Evolutionary conservation across 1,140 invertebrate species (phyloP), one percentile per base, ranked within the genome.

Genomic region (Temnothorax nylanderi): DNA sequence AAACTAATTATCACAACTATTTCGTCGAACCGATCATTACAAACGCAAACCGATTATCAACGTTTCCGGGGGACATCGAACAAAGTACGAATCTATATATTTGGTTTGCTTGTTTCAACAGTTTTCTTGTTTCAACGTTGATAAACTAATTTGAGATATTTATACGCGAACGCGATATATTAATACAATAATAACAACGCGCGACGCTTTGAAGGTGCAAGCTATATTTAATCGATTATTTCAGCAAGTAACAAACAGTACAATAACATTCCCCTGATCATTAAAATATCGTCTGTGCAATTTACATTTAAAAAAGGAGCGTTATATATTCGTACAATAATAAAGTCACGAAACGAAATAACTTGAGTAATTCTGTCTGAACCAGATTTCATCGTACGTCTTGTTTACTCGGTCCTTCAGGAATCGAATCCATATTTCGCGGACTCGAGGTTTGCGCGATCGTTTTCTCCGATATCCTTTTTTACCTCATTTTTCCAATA

Each of bases 1-100:
- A 84, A 74, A 84, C 51, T 88, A 88, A 80, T 86, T 72, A 76
- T 8, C 47, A 18, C 41, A 58, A 41, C 49, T 77, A 77, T 89
- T 26, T 44, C 72, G 37, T 85, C 47, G 5, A 56, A 67, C 58
- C n/a, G 11, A 58, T 56, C 54, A 47, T 74, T 82, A 82, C 34
- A 21, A 75, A 60, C 26, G 26, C 7, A 47, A 21, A 60, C 18
- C 7, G 51, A 75, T 75, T n/a, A 58, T 58, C 37, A 60, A 21
- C 18, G 18, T 34, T 47, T 5, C 3, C 11, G 1, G 18, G 21
- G 21, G 8, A 81, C n/a, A 54, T 8, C 7, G 11, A 56, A 41
- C 49, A 67, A 67, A 54, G 2, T 54, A 51, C 4, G 6, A 58
- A 58, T 13, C 32, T 58, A 16, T 47, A 8, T n/a, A 58, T 34